Base-by-base conservation (phyloP, 2,113 vertebrate genomes). In the Condylura cristata region DNA sequence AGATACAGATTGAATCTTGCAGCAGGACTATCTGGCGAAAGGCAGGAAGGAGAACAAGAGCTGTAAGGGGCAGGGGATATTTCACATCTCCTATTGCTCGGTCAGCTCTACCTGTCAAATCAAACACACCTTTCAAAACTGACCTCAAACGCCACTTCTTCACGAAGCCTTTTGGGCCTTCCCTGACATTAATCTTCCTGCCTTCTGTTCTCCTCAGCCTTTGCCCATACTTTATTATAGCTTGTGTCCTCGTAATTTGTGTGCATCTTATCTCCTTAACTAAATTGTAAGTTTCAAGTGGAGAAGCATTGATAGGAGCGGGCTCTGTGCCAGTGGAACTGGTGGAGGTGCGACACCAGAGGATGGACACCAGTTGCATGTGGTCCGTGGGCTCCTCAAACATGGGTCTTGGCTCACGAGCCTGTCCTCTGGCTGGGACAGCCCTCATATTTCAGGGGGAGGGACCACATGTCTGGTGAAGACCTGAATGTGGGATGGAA, bases 251-350 rank as follows among this genome's bases (percentile, higher is more conserved):
- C 84, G 11, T 93, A 78, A 95, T 96, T 87, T 95, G 95, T 94
- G 91, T 24, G 32, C 80, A 74, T 74, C 95, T 96, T 91, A 95
- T 94, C 95, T 97, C 90, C 87, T 44, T 78, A 79, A 84, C 84
- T 94, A 88, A 94, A 94, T 56, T 90, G 95, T 85, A 44, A 97
- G 93, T 88, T 94, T 96, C 80, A 20, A 41, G 65, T 86, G 75
- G 60, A 34, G 80, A 61, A 78, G 58, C 91, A 94, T 8, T 61
- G 66, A 90, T 78, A 34, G 93, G 86, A 37, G 83, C 46, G 93
- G 91, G 75, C 44, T 68, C 65, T 24, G n/a, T 76, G 83, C 86
- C 93, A 80, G 44, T 6, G 74, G 80, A 65, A 37, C 75, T 41
- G 0, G 70, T 14, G 48, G n/a, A 18, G 4, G 34, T 16, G 76